These are phyloP conservation scores for Brachionus paranguensis DNA, from an alignment of 1,140 invertebrate species.

Conservation along the genomic window DNA sequence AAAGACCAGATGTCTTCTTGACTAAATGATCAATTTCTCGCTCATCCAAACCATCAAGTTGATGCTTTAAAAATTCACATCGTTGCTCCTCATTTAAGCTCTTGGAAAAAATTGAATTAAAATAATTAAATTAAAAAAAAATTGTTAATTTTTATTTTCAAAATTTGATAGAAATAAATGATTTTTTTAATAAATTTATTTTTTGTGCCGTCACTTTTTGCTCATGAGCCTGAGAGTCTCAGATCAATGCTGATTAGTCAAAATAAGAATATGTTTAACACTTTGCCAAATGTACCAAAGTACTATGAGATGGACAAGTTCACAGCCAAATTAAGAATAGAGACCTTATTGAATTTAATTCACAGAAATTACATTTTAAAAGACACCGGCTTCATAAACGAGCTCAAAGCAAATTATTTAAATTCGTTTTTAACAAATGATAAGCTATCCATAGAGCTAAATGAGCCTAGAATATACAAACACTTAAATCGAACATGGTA, in stretches of 20 bases:
- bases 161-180: not conserved
- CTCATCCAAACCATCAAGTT: not conserved
- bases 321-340: not conserved
- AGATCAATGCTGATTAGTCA: not conserved
- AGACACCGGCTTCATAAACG: not conserved
- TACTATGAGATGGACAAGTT: not conserved
- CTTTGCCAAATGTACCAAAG: not conserved
- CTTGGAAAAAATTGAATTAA: not conserved
- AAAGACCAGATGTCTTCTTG: constrained; percentile 14
- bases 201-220: not conserved
- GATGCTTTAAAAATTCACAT: not conserved
- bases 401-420: constrained; percentile 5
- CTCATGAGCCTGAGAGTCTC: not conserved
- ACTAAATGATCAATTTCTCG: not conserved
- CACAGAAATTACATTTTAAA: not conserved
- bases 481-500: constrained; percentile 29
- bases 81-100: not conserved
- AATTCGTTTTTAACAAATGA: constrained; percentile 7
- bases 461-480: not conserved
- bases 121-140: not conserved
- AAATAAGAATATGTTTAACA: not conserved
- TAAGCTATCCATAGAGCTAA: not conserved
- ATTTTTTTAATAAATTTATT: not conserved
- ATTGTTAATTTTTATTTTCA: not conserved
- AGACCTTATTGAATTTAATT: not conserved